These are phyloP conservation scores for Synanthedon tipuliformis DNA, from an alignment of 2,888 invertebrate genomes.

Conservation along the genomic window DNA sequence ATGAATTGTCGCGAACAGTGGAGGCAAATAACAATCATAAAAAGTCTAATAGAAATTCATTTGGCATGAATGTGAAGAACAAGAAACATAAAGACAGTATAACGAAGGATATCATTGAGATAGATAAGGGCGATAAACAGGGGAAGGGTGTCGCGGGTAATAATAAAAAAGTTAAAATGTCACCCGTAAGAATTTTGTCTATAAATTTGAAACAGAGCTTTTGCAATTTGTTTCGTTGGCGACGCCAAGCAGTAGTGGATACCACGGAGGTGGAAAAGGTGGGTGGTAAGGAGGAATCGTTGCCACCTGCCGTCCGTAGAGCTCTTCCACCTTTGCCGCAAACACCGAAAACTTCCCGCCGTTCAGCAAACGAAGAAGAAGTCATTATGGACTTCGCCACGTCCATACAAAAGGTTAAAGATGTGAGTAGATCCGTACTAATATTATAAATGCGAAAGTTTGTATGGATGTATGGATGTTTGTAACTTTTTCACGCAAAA, in stretches of 20 bases:
- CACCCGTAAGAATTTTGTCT: conserved; percentile 75
- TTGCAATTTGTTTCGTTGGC: conserved; percentile 85
- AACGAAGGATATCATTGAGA: conserved; percentile 36
- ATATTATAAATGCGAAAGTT: too few species aligned
- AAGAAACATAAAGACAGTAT: conserved; percentile 67
- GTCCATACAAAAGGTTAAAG: conserved; percentile 93
- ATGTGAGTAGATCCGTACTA: conserved; percentile 81
- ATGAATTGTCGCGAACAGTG: conserved; percentile 32
- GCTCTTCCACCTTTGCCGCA: conserved; percentile 59
- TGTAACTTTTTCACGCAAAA: too few species aligned
- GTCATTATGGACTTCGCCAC: conserved; percentile 86
- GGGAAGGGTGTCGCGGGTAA: conserved; percentile 23
- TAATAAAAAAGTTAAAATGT: conserved; percentile 71
- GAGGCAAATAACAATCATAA: conserved; percentile 62
- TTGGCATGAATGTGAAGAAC: conserved; percentile 72
- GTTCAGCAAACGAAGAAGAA: conserved; percentile 48
- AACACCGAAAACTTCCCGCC: conserved; percentile 30
- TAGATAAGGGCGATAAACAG: conserved; percentile 56
- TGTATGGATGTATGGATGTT: too few species aligned
- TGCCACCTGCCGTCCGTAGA: conserved; percentile 51
- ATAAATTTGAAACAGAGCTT: conserved; percentile 85
- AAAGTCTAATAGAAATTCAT: conserved; percentile 64
- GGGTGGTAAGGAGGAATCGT: conserved; percentile 28
- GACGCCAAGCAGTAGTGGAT: conserved; percentile 33
- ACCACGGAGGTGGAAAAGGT: conserved; percentile 34